Evolutionary conservation across 2,888 invertebrate genomes (phyloP).

Genomic region (Acleris cristana): DNA sequence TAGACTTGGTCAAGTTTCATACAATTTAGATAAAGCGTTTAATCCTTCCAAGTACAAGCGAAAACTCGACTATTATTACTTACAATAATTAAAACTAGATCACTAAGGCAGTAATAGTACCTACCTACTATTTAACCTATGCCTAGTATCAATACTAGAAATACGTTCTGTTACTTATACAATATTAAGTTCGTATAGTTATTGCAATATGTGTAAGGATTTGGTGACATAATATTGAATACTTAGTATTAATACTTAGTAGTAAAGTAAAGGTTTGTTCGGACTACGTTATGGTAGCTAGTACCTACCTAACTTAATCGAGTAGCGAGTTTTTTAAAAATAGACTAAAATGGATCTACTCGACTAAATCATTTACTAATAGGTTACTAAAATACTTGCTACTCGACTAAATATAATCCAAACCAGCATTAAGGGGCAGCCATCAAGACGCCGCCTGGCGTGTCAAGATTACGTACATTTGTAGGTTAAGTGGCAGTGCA

Average conservation of each 20-base stretch:
- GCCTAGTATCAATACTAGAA: slow-evolving; percentile 20
- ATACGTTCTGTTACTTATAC: slow-evolving; percentile 10
- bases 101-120: slow-evolving; percentile 43
- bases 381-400: too few species aligned
- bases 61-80: slow-evolving; percentile 38
- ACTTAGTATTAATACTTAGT: not conserved
- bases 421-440: too few species aligned
- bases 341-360: too few species aligned
- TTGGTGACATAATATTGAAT: slow-evolving; percentile 3
- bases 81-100: slow-evolving; percentile 40
- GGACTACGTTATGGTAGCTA: too few species aligned
- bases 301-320: too few species aligned
- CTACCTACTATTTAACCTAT: slow-evolving; percentile 13
- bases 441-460: too few species aligned
- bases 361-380: too few species aligned
- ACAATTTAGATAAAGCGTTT: slow-evolving; percentile 65
- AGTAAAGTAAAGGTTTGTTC: too few species aligned
- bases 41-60: slow-evolving; percentile 55
- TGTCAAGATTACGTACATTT: too few species aligned
- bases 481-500: too few species aligned
- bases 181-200: slow-evolving; percentile 20
- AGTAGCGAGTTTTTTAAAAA: too few species aligned
- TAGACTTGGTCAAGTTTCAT: slow-evolving; percentile 74
- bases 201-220: slow-evolving; percentile 2
- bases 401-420: too few species aligned